Evolutionary conservation across 2,113 vertebrate genomes (phyloP), one percentile per base, ranked within the genome.

Genomic region (Corvus cornix): DNA sequence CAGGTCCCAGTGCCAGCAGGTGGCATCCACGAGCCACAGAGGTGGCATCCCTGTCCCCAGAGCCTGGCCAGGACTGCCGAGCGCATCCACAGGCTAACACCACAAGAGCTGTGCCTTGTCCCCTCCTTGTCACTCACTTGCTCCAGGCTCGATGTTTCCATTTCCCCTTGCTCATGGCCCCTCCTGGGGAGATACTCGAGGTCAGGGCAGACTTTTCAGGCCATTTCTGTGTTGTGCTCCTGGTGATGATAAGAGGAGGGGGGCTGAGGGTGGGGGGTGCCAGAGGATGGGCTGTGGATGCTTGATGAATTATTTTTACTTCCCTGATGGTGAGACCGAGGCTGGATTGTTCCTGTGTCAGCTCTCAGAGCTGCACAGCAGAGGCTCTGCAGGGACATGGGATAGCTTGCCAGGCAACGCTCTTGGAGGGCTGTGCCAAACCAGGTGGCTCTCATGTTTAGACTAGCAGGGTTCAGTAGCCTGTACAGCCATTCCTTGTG

Each of bases 61-160:
- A 43, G 63, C 70, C 22, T 19, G 43, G 16, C 56, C 0, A 0
- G 64, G 39, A 14, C 51, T n/a, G 51, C 15, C 0, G 0, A n/a
- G 79, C 1, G 0, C 46, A 43, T 11, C 51, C 20, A 0, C 1
- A 1, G 63, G 44, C 20, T 43, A 21, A 10, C 33, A 12, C 8
- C 33, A 6, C 19, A 14, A 5, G 46, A 30, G 60, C 60, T 22
- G 10, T 4, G 16, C 37, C 43, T 63, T 33, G 69, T 63, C 13
- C 56, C 51, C 5, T 72, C 49, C 49, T 56, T 52, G n/a, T 58
- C n/a, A 6, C n/a, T 16, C 11, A 7, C 0, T 44, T 70, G 51
- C 67, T 67, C 15, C 2, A 1, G 58, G 39, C 49, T 86, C 2
- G 0, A 5, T 49, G 14, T 30, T 56, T 27, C 44, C n/a, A 3